Base-by-base conservation (phyloP, 2,113 vertebrate genomes). In the Perccottus glenii region DNA sequence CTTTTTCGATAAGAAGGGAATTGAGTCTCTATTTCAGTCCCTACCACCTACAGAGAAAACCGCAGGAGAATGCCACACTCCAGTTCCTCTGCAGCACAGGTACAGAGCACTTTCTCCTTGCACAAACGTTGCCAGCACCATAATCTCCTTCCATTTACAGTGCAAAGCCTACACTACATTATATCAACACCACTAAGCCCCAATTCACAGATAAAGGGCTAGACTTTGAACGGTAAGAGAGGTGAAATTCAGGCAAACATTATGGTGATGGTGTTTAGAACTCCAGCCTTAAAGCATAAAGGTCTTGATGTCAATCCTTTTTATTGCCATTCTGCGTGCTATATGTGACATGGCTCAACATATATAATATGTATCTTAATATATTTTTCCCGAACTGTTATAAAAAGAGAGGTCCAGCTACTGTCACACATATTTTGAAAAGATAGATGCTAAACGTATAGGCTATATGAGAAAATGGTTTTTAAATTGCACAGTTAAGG, bases 1-100 rank as follows among this genome's bases (percentile, higher is more conserved):
- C 68, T 8, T 55, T 81, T 85, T 44, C 44, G 78, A 89, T 88
- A 82, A 88, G 79, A 85, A 80, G 60, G 53, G 75, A 84, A 87
- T 82, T 60, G 84, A 85, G 77, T 77, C 80, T 89, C 83, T 85
- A 87, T 89, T 89, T 88, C 48, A 2, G 87, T 75, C 73, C 64
- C 36, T 77, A 27, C 75, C 85, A 77, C 87, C 84, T 82, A 86
- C 76, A 60, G 78, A 78, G 84, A 62, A 69, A 84, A 66, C 73
- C 35, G 33, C 73, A 57, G 65, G 84, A 82, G 75, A 74, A 69
- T 47, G 73, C 64, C 75, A 3, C 55, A 42, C 72, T 81, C 5
- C 33, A 73, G 70, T 72, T 64, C 72, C 62, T 68, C 47, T 33
- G 12, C 12, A 52, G 73, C 77, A 61, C 59, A 47, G 70, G 67